Evolutionary conservation across 2,113 vertebrate species (phyloP).

Genomic region (Entelurus aequoreus): DNA sequence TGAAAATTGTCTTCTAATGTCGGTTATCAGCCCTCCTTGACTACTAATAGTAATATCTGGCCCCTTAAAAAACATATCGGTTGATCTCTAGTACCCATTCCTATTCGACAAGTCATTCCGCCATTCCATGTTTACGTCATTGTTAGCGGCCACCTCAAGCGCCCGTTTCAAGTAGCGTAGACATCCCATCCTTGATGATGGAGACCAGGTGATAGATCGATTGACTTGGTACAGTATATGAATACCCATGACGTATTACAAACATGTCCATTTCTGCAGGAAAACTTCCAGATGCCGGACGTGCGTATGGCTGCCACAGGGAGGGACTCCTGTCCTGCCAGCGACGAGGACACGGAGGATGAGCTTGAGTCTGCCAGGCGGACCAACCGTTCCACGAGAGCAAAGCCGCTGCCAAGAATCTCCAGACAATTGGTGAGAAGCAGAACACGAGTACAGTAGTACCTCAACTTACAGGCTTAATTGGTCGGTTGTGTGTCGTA

Average conservation of each 20-base stretch:
- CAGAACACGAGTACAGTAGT: neutral
- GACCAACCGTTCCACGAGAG: conserved; percentile 37
- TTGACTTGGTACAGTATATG: too few relatives aligned
- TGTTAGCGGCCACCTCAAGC: conserved; percentile 39
- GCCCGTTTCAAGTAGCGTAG: conserved; percentile 43
- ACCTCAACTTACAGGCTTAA: too few relatives aligned
- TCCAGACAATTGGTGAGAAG: conserved; percentile 67
- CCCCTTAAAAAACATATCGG: too few relatives aligned
- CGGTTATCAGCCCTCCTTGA: too few relatives aligned
- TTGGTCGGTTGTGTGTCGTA: too few relatives aligned
- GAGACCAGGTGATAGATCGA: conserved; percentile 48
- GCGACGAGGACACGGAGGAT: conserved; percentile 77
- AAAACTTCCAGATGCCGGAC: conserved; percentile 68
- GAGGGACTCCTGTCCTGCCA: conserved; percentile 77
- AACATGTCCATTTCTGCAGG: conserved; percentile 42
- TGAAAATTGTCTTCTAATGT: too few relatives aligned
- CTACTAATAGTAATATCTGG: too few relatives aligned
- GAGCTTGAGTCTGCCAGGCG: conserved; percentile 61
- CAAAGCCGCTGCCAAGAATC: conserved; percentile 59
- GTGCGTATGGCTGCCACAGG: conserved; percentile 69
- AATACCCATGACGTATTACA: too few relatives aligned
- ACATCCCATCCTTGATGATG: conserved; percentile 53
- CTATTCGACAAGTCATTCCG: neutral
- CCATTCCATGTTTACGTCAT: neutral
- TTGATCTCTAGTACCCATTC: neutral